Evolutionary conservation across 2,797 vertebrate genomes (phyloP), one percentile per base, ranked within the genome.

Genomic region (Aphelocoma californica): DNA sequence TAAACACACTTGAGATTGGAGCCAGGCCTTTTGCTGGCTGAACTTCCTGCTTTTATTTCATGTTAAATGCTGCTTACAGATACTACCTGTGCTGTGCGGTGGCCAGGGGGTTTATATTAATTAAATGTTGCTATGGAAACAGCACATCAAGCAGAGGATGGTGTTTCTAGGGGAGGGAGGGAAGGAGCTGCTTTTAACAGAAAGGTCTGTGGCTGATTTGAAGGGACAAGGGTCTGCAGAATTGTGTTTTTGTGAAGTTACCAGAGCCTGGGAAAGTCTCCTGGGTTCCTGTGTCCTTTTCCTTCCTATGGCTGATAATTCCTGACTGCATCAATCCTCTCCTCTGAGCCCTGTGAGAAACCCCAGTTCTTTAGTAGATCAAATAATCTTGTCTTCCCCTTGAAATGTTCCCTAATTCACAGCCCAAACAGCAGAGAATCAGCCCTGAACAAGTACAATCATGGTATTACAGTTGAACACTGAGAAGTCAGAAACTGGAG

Each of bases 61-160:
- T 73, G 48, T 86, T 93, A 86, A 91, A 82, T 86, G 73, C 70
- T 92, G 61, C 83, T 78, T 90, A 78, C 81, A 95, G 86, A 91
- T 70, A 64, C 56, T 92, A 93, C 93, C 90, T 96, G 89, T 10
- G 13, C 83, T 92, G 77, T 50, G 78, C 62, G 54, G 91, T 24
- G 29, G 62, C 47, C 70, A 72, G 42, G 69, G 90, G 51, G 70
- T 42, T 95, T 93, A 78, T 70, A 78, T 84, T 97, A 96, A 96
- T 97, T 96, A 97, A 89, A 48, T 54, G 81, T 88, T 96, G 86
- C 93, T 94, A 91, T 81, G 69, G 95, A 92, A 92, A 95, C 94
- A 83, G 64, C 51, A 70, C 75, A 91, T 95, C 74, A 80, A 90
- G 79, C n/a, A n/a, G 44, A 60, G 56, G 50, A 85, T 74, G 38